Evolutionary conservation across 2,888 invertebrate genomes (phyloP).

Genomic region (Coleophora deauratella): DNA sequence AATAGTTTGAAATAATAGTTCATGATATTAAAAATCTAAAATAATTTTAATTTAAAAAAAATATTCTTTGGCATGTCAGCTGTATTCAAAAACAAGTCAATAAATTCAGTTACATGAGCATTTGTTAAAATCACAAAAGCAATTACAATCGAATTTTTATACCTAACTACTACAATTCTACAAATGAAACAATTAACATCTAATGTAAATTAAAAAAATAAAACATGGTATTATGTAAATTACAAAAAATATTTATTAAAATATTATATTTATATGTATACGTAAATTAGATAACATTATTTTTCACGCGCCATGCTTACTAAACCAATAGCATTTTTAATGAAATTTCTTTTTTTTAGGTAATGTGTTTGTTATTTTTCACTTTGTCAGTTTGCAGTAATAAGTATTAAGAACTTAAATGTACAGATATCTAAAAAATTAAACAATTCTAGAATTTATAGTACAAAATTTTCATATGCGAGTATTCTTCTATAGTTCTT

Average conservation of each 20-base stretch:
- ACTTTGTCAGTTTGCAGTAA: no score
- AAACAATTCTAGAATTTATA: no score
- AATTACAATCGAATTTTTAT: conserved; percentile 1
- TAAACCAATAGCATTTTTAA: no score
- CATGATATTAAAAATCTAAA: conserved; percentile 5
- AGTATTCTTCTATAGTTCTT: no score
- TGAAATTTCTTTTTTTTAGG: no score
- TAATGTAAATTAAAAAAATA: conserved; percentile 4
- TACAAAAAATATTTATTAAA: conserved; percentile 6
- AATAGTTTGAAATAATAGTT: conserved; percentile 3
- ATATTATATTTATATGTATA: conserved; percentile 6
- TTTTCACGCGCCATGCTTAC: conserved; percentile 8
- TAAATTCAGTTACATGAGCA: conserved; percentile 44
- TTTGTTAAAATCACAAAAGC: conserved; percentile 31
- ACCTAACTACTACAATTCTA: conserved; percentile 5
- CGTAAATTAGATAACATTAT: no score
- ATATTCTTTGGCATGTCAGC: conserved; percentile 67
- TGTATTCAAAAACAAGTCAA: conserved; percentile 25
- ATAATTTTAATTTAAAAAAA: conserved; percentile 16
- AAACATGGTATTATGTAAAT: conserved; percentile 6
- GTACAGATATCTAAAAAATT: no score
- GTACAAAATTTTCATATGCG: no score
- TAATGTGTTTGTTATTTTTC: no score
- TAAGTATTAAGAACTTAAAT: no score
- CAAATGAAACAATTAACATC: conserved; percentile 3